Percentiles rank a stretch among this genome's conserved stretches.
phyloP scores from a whole-genome alignment of 2,888 invertebrate genomes.

The Xylota segnis region DNA sequence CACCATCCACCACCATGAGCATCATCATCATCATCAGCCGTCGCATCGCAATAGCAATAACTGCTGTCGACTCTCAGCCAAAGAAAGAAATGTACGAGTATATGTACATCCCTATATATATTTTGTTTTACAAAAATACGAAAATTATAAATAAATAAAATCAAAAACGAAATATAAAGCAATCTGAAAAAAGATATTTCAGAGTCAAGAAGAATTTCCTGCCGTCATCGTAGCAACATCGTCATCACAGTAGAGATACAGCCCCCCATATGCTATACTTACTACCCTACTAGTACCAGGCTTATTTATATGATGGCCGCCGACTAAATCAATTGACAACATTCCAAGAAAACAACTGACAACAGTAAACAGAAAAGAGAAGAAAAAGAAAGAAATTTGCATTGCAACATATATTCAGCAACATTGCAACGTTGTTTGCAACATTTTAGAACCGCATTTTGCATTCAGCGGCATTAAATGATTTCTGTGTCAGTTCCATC shows the following conservation, averaged over 20 bases:
- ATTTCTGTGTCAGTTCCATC: constrained; percentile 54
- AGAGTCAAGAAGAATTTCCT: constrained; percentile 69
- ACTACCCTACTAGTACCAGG: constrained; percentile 22
- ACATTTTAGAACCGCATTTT: constrained; percentile 29
- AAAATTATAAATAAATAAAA: constrained; percentile 73
- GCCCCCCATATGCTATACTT: constrained; percentile 4
- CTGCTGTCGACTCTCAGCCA: constrained; percentile 38
- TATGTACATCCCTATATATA: constrained; percentile 14
- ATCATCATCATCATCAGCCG: constrained; percentile 50
- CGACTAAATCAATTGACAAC: constrained; percentile 18
- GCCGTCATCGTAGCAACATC: constrained; percentile 48
- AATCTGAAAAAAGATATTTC: constrained; percentile 55
- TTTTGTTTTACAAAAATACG: constrained; percentile 58
- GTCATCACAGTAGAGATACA: constrained; percentile 39
- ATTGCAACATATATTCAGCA: constrained; percentile 64
- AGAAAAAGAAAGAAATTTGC: constrained; percentile 5
- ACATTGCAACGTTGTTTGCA: constrained; percentile 61
- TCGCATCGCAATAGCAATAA: constrained; percentile 58
- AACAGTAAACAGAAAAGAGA: no score
- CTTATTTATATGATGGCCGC: constrained; percentile 29
- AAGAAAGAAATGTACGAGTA: constrained; percentile 48
- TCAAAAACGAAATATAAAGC: constrained; percentile 43
- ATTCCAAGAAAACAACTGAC: constrained; percentile 29
- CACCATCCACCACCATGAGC: constrained; percentile 57
- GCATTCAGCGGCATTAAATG: constrained; percentile 15